These are phyloP conservation scores for Sebastes taczanowskii DNA, from an alignment of 2,797 vertebrate genomes.

Conservation along the genomic window DNA sequence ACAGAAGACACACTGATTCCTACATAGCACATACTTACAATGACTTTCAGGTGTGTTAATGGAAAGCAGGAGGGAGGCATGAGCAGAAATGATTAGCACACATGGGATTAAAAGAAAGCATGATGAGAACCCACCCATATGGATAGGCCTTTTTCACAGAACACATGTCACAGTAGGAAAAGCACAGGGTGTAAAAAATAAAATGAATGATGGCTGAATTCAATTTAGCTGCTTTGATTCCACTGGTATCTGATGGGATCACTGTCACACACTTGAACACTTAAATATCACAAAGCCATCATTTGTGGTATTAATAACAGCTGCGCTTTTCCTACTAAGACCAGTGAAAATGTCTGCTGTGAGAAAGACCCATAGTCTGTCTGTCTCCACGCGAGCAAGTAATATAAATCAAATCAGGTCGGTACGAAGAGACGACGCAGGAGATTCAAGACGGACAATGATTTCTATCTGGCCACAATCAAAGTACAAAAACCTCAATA, in stretches of 20 bases:
- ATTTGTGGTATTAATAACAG: neutral
- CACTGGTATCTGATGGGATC: neutral
- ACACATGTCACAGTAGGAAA: neutral
- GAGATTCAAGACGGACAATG: neutral
- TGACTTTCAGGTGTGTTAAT: neutral
- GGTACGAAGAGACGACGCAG: neutral
- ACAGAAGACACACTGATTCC: neutral
- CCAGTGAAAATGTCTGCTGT: neutral
- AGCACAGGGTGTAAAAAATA: neutral
- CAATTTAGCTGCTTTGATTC: neutral
- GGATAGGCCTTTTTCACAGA: neutral
- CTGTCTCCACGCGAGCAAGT: neutral
- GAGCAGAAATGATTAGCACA: neutral
- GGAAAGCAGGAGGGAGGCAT: neutral
- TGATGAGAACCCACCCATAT: no score
- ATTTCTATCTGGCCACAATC: neutral
- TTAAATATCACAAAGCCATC: no score
- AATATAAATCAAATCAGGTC: neutral
- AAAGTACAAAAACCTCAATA: neutral
- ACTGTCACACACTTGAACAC: neutral
- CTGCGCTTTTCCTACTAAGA: neutral
- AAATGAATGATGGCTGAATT: neutral
- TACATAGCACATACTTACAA: neutral
- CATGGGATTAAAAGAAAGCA: neutral
- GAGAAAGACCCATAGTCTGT: neutral